Evolutionary conservation across 1,140 invertebrate genomes (phyloP).

Genomic region (Araneus ventricosus): DNA sequence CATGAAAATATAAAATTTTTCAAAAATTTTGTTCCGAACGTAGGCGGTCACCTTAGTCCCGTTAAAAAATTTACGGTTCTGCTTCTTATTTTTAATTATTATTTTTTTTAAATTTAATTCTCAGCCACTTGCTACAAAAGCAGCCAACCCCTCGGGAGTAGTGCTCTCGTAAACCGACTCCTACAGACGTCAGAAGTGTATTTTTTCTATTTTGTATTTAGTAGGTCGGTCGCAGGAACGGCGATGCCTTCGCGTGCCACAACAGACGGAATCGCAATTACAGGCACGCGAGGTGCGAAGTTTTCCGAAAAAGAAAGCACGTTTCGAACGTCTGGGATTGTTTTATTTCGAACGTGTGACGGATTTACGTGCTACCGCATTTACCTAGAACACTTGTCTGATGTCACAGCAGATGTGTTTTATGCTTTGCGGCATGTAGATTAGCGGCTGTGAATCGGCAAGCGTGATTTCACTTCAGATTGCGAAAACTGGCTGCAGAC

Average conservation of each 20-base stretch:
- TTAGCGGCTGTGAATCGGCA: neutral
- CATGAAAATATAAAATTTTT: no score
- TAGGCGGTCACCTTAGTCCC: no score
- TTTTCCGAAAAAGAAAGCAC: neutral
- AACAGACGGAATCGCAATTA: neutral
- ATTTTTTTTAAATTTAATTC: no score
- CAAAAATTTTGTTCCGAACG: no score
- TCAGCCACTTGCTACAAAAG: no score
- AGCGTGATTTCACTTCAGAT: neutral
- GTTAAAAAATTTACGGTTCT: no score
- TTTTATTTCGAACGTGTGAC: constrained; percentile 7
- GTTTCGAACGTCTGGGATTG: neutral
- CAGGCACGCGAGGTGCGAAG: neutral
- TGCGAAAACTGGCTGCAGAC: neutral
- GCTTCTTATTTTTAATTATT: no score
- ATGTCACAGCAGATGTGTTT: no score
- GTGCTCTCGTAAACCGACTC: no score
- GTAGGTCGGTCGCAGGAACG: neutral
- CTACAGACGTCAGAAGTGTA: neutral
- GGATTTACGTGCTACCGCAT: neutral
- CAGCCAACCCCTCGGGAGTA: no score
- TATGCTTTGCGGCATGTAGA: neutral
- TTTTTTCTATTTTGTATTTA: neutral
- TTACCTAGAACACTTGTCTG: neutral
- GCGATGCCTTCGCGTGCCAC: neutral